A percentile compares a stretch with the other conserved stretches of the same genome.
Evolutionary conservation across 2,113 vertebrate species (phyloP).

Genomic region (Alosa alosa): DNA sequence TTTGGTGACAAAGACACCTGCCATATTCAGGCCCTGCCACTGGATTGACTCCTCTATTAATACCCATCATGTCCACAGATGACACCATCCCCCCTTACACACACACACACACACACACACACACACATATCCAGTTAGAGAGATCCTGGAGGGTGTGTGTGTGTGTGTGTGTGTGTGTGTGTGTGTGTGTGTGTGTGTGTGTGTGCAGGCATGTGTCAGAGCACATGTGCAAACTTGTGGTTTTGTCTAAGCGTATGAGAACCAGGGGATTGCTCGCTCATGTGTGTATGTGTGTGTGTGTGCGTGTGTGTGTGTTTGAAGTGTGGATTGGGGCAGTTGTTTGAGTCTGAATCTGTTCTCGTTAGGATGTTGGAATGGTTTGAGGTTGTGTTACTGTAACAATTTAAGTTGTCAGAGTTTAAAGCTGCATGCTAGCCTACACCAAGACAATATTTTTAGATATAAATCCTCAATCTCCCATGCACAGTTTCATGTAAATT

Average conservation of each 20-base stretch:
- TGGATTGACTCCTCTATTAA: constrained; percentile 65
- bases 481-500: too few species aligned
- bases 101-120: constrained; percentile 11
- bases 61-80: constrained; percentile 62
- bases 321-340: neutral
- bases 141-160: too few species aligned
- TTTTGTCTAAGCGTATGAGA: neutral
- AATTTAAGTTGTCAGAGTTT: neutral
- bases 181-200: neutral
- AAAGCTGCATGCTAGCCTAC: neutral
- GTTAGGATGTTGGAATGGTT: neutral
- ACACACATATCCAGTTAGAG: too few species aligned
- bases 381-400: neutral
- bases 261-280: too few species aligned
- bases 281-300: constrained; percentile 19
- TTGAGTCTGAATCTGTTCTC: neutral
- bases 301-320: neutral
- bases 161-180: neutral
- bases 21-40: constrained; percentile 51
- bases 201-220: neutral
- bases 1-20: constrained; percentile 41
- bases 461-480: neutral
- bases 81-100: constrained; percentile 56
- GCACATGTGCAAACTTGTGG: neutral
- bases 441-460: neutral